A percentile compares a stretch with the other conserved stretches of the same genome.
These are phyloP conservation scores for Ophioninae sp. DNA, from an alignment of 2,888 invertebrate species.

Conservation along the genomic window DNA sequence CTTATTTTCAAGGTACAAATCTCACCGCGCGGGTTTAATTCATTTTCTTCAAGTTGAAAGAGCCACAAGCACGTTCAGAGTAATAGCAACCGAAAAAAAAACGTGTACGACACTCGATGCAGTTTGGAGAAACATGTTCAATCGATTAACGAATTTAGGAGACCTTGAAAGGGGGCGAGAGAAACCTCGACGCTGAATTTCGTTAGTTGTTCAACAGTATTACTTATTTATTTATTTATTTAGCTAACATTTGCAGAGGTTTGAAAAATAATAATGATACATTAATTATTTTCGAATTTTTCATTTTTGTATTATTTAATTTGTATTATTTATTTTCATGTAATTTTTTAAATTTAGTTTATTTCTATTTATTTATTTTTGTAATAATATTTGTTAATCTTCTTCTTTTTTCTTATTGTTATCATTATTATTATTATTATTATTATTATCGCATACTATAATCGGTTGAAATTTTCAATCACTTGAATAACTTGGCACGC, in stretches of 20 bases:
- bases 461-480: slow-evolving; percentile 39
- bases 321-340: background rate
- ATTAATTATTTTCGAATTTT: no score
- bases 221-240: no score
- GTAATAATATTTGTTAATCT: no score
- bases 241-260: no score
- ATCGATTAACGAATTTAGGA: slow-evolving; percentile 19
- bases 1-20: slow-evolving; percentile 31
- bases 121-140: slow-evolving; percentile 30
- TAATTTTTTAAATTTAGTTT: background rate
- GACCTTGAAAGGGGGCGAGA: no score
- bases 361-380: no score
- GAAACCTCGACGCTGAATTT: no score
- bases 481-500: slow-evolving; percentile 51
- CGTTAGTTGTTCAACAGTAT: no score
- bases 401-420: no score
- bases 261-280: no score
- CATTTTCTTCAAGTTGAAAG: slow-evolving; percentile 57
- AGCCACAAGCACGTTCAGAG: slow-evolving; percentile 58
- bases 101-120: slow-evolving; percentile 20
- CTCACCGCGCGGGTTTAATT: slow-evolving; percentile 31
- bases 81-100: slow-evolving; percentile 26
- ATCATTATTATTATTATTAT: slow-evolving; percentile 4
- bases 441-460: slow-evolving; percentile 23
- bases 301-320: background rate